Evolutionary conservation across 2,113 vertebrate species (phyloP).

Genomic region (Lichenostomus cassidix): DNA sequence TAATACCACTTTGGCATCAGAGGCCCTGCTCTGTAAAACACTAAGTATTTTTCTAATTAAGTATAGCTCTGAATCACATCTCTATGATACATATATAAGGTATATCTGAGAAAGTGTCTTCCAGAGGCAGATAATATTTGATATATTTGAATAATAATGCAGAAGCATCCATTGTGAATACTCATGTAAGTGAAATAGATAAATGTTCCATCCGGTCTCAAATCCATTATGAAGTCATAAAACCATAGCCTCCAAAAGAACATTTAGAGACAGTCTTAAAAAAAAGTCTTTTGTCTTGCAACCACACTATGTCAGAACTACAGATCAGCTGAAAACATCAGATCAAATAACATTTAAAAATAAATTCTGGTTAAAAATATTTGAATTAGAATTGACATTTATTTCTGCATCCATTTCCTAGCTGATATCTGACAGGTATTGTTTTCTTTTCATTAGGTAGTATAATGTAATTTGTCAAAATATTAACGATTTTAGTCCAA

Average conservation of each 20-base stretch:
- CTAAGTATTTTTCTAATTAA: not conserved
- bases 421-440: not conserved
- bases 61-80: not conserved
- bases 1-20: not conserved
- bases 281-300: not conserved
- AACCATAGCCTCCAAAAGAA: not conserved
- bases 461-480: not conserved
- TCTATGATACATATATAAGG: not conserved
- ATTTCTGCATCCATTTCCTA: not conserved
- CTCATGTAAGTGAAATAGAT: not conserved
- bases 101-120: not conserved
- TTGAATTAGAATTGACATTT: not conserved
- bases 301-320: not conserved
- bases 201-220: not conserved
- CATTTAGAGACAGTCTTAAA: not conserved
- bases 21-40: not conserved
- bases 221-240: not conserved
- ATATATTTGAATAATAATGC: not conserved
- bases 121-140: not conserved
- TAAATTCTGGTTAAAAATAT: not conserved
- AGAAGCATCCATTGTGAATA: not conserved
- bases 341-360: not conserved
- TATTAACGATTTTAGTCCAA: not conserved
- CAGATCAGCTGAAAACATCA: not conserved
- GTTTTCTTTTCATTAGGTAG: not conserved